Base-by-base conservation (phyloP, 2,888 invertebrate species). In the Limnephilus lunatus region DNA sequence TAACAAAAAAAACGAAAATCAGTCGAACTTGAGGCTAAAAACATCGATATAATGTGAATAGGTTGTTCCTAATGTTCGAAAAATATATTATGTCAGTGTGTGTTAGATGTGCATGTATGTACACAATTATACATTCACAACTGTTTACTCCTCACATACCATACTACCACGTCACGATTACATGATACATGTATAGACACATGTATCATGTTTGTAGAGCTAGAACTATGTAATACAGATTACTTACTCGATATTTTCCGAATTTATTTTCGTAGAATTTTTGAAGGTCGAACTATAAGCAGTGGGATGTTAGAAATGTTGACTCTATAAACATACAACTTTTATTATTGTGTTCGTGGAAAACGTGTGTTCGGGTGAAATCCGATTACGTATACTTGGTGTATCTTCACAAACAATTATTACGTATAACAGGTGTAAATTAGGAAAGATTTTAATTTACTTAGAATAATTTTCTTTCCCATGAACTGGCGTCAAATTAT, bases 251-350 rank as follows among this genome's bases (percentile, higher is more conserved):
- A 35, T 89, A 44, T 89, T 90, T 90, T 82, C 82, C 30, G 90
- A 31, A 90, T 82, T 90, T 90, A 90, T 90, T 90, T 90, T 90
- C 48, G 90, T 90, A 44, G 30, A 44, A 82, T 30, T 90, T 90
- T 90, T 90, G 90, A 90, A 90, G 90, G 90, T 90, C 30, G 30
- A 90, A 82, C 68, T 68, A 68, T 68, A 25, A 68, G 81, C 9
- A 90, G 90, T 90, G 82, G 90, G 90, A 81, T 48, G 82, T 11
- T 30, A 31, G 48, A 82, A 82, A n/a, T 90, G 81, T 82, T 30
- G 39, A 90, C 90, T 82, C 15, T 44, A 82, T 44, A 89, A 81
- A 89, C 89, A 35, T 25, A 32, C n/a, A 89, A 25, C 11, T 87
- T 87, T 68, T 68, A 68, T 68, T 25, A 25, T 68, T 83, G 35